Evolutionary conservation across 1,140 invertebrate genomes (phyloP).

Genomic region (Platyura marginata): DNA sequence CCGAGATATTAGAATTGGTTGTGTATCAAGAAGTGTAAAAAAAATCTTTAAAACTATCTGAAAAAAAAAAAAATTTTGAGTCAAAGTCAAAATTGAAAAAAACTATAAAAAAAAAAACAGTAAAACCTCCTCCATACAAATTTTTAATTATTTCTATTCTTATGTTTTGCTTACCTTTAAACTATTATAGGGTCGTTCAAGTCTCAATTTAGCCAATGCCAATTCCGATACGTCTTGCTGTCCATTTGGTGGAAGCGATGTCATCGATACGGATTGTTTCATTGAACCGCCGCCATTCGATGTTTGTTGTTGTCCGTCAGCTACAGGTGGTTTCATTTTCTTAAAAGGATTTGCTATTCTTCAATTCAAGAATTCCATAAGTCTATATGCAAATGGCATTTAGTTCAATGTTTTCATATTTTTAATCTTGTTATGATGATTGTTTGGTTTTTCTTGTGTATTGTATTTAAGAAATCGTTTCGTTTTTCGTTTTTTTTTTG

Average conservation of each 20-base stretch:
- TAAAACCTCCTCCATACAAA: too few species aligned
- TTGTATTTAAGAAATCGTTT: too few species aligned
- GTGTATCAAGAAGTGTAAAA: not conserved
- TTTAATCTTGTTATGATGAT: too few species aligned
- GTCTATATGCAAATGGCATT: too few species aligned
- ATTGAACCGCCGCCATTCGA: constrained; percentile 9
- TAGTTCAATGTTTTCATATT: too few species aligned
- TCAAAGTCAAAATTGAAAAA: not conserved
- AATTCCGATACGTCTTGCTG: constrained; percentile 16
- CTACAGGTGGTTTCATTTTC: not conserved
- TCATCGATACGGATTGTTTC: constrained; percentile 22
- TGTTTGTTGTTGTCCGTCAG: not conserved
- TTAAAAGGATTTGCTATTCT: too few species aligned
- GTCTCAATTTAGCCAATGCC: constrained; percentile 17
- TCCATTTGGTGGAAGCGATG: constrained; percentile 18
- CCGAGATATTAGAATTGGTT: too few species aligned
- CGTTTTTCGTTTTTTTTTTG: too few species aligned
- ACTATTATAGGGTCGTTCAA: constrained; percentile 40
- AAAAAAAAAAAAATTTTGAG: not conserved
- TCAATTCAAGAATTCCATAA: too few species aligned
- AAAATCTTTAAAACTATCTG: not conserved
- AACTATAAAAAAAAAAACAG: too few species aligned
- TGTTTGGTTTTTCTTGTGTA: too few species aligned
- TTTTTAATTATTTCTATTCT: too few species aligned
- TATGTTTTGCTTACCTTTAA: constrained; percentile 44